Percentiles rank a stretch among this genome's conserved stretches.
Evolutionary conservation across 2,888 invertebrate genomes (phyloP).

Genomic region (Baronia brevicornis): DNA sequence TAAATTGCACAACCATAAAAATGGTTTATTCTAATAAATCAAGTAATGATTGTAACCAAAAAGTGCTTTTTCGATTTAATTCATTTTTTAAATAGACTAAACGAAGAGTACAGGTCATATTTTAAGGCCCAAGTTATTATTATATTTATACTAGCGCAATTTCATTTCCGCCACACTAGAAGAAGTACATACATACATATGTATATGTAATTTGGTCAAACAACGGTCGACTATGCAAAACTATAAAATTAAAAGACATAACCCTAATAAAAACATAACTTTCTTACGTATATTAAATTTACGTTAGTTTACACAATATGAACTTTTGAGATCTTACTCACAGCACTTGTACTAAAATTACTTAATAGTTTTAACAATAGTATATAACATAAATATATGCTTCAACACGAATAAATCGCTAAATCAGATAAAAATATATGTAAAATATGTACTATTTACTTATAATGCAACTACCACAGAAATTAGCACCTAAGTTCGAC

Average conservation of each 20-base stretch:
- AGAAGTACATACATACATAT: too few species aligned
- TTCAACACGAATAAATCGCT: constrained; percentile 11
- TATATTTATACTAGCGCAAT: too few species aligned
- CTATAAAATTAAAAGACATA: too few species aligned
- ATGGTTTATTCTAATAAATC: neutral
- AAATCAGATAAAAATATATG: constrained; percentile 4
- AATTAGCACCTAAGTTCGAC: too few species aligned
- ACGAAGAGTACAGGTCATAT: too few species aligned
- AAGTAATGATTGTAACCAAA: neutral
- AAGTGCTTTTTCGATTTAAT: too few species aligned
- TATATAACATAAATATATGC: constrained; percentile 9
- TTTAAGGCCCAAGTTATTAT: too few species aligned
- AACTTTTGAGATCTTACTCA: constrained; percentile 60
- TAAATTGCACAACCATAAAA: neutral
- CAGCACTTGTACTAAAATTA: constrained; percentile 51
- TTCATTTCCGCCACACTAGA: too few species aligned
- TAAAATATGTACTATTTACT: constrained; percentile 4
- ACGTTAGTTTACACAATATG: constrained; percentile 5
- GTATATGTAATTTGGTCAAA: too few species aligned
- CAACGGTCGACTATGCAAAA: too few species aligned
- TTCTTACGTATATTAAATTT: neutral
- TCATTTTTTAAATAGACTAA: too few species aligned
- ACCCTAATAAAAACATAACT: constrained; percentile 4
- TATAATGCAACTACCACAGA: too few species aligned
- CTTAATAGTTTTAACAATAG: constrained; percentile 8